Evolutionary conservation across 2,113 vertebrate genomes (phyloP).

Genomic region (Hystrix brachyura): DNA sequence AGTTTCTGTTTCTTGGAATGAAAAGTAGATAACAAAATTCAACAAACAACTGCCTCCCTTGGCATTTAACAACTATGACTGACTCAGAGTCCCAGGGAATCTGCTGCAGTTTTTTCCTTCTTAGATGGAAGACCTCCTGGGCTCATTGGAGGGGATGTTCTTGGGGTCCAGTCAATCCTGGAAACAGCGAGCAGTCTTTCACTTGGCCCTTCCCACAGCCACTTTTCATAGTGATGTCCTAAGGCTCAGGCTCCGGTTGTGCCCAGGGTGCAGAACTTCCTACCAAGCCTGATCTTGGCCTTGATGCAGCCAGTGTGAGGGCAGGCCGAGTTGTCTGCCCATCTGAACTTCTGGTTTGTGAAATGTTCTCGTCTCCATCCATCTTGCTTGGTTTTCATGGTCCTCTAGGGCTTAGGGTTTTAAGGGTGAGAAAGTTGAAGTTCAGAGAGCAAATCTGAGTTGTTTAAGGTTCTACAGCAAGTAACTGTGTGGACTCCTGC

Average conservation of each 20-base stretch:
- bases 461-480: background rate
- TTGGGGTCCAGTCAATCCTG: background rate
- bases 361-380: background rate
- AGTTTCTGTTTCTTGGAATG: conserved; percentile 71
- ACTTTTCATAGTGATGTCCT: background rate
- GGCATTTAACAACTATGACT: conserved; percentile 12
- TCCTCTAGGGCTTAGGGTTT: background rate
- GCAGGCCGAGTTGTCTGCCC: background rate
- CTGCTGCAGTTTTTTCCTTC: background rate
- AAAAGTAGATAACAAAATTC: conserved; percentile 68
- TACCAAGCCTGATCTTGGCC: background rate
- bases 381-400: background rate
- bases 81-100: background rate
- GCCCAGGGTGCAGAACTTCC: background rate
- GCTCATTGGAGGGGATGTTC: background rate
- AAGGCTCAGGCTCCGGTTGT: background rate
- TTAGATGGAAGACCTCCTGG: background rate
- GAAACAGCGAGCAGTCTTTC: background rate
- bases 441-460: background rate
- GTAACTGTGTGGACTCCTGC: too few relatives aligned
- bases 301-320: too few relatives aligned
- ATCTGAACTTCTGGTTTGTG: background rate
- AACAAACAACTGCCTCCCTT: conserved; percentile 54
- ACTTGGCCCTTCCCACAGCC: background rate
- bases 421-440: background rate